Evolutionary conservation across 2,797 vertebrate genomes (phyloP).

Genomic region (Salmo trutta): DNA sequence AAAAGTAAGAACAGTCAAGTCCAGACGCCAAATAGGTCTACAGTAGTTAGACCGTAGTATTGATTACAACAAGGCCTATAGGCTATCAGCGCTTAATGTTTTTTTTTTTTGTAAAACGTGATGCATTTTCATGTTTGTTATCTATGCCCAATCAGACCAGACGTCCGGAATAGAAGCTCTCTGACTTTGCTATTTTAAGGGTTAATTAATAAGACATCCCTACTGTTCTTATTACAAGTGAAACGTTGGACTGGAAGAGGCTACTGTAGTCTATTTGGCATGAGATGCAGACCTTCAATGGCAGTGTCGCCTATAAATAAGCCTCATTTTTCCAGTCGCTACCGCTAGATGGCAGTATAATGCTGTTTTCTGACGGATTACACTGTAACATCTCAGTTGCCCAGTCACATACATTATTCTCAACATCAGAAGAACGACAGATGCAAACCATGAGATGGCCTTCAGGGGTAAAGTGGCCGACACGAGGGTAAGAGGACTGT

Average conservation of each 20-base stretch:
- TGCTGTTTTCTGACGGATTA: conserved; percentile 51
- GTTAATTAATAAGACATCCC: not conserved
- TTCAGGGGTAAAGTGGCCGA: conserved; percentile 72
- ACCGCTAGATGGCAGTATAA: conserved; percentile 65
- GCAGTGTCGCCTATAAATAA: conserved; percentile 10
- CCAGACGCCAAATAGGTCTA: too few species aligned
- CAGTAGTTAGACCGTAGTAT: too few species aligned
- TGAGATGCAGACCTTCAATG: not conserved
- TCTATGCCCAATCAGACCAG: not conserved
- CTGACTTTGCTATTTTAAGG: not conserved
- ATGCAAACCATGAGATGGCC: conserved; percentile 72
- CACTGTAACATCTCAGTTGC: conserved; percentile 19
- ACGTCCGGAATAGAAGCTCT: too few species aligned
- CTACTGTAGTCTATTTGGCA: too few species aligned
- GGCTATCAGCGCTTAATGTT: too few species aligned
- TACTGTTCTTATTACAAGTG: not conserved
- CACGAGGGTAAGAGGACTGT: conserved; percentile 67
- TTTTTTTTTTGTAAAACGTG: not conserved
- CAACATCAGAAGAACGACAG: conserved; percentile 41
- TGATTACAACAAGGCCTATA: too few species aligned
- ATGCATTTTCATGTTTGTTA: not conserved
- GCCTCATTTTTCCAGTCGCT: not conserved
- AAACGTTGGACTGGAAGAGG: not conserved
- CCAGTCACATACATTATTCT: conserved; percentile 34
- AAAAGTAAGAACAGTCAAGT: too few species aligned